Evolutionary conservation across 2,797 vertebrate genomes (phyloP).

Genomic region (Coregonus sp.): DNA sequence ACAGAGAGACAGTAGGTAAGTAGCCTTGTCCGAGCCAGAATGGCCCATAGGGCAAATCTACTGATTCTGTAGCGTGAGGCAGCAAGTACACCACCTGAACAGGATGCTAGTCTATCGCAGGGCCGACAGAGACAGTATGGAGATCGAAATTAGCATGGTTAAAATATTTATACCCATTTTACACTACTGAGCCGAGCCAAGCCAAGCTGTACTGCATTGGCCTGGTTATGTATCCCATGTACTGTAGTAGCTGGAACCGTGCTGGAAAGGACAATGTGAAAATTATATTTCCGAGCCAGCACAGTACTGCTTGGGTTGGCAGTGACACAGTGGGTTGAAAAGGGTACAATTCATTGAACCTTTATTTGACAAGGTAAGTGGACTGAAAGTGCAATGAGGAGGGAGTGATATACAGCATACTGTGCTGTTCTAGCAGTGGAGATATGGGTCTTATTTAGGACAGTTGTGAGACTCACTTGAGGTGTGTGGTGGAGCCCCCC

Average conservation of each 20-base stretch:
- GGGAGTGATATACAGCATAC: neutral
- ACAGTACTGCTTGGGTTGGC: neutral
- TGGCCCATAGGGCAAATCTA: neutral
- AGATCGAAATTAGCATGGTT: neutral
- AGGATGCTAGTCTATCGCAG: neutral
- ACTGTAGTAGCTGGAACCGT: neutral
- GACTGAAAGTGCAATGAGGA: neutral
- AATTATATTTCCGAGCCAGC: neutral
- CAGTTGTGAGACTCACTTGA: slow-evolving; percentile 82
- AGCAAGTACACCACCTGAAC: neutral
- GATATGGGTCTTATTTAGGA: neutral
- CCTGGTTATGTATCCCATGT: neutral
- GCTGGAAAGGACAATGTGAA: neutral
- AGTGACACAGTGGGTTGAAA: neutral
- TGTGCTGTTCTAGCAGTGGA: neutral
- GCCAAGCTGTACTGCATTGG: neutral
- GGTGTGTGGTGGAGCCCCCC: slow-evolving; percentile 83
- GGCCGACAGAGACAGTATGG: neutral
- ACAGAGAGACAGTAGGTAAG: neutral
- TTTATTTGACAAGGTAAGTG: neutral
- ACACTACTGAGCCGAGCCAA: neutral
- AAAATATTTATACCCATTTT: neutral
- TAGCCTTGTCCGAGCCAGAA: neutral
- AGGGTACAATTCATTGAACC: neutral
- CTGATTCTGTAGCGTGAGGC: neutral